Evolutionary conservation across 2,888 invertebrate species (phyloP).

Genomic region (Monopis laevigella): DNA sequence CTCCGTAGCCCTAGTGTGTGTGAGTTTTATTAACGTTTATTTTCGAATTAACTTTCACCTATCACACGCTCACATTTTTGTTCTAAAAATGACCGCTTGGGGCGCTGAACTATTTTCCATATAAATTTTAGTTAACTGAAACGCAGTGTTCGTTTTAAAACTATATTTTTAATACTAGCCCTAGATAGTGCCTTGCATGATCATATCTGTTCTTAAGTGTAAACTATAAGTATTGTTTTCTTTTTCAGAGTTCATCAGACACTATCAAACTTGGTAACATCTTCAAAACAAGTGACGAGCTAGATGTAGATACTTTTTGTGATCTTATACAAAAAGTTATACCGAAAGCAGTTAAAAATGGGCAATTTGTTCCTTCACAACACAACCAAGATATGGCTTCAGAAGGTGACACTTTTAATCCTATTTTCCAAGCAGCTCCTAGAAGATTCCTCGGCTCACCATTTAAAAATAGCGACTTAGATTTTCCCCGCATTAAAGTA

Average conservation of each 20-base stretch:
- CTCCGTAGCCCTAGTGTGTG: no score
- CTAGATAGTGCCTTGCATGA: no score
- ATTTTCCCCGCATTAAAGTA: constrained; percentile 17
- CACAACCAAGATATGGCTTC: constrained; percentile 35
- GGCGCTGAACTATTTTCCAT: no score
- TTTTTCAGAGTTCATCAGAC: constrained; percentile 10
- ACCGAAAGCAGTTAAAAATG: constrained; percentile 44
- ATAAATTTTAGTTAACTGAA: no score
- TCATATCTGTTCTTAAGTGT: no score
- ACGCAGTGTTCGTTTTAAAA: no score
- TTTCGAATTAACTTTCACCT: no score
- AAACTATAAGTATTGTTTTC: no score
- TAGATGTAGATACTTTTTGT: constrained; percentile 43
- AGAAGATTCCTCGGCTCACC: constrained; percentile 23
- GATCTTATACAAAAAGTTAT: constrained; percentile 43
- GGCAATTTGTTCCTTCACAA: constrained; percentile 36
- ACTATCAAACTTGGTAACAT: constrained; percentile 19
- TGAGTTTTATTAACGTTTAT: no score
- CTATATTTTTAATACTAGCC: no score
- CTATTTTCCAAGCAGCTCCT: constrained; percentile 38
- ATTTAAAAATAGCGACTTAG: constrained; percentile 1
- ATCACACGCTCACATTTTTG: no score
- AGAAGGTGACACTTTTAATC: constrained; percentile 34
- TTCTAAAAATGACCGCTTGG: no score
- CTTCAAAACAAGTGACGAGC: constrained; percentile 21